A percentile compares a stretch with the other conserved stretches of the same genome.
Conservation (phyloP, 2,797 vertebrate species). For the Pipistrellus nathusii region DNA sequence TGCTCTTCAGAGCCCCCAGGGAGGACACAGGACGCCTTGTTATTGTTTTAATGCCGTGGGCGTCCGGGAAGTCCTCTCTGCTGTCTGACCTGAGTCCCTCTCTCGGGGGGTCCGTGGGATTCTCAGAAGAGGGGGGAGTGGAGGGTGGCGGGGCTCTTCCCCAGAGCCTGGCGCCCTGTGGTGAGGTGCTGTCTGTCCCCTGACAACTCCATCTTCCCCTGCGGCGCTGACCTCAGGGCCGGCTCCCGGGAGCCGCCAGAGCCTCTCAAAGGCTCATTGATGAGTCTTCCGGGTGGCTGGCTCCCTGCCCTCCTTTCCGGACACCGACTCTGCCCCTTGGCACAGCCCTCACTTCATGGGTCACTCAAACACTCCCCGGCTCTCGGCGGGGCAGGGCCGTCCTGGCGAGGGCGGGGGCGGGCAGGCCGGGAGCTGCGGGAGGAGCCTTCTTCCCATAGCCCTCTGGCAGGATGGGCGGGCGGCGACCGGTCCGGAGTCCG, state of each 20-base stretch:
- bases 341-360: not conserved
- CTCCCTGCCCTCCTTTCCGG: not conserved
- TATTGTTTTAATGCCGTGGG: not conserved
- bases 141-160: not conserved
- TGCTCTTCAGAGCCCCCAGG: not conserved
- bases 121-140: not conserved
- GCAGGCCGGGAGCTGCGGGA: not conserved
- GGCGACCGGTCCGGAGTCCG: not conserved
- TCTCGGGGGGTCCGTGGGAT: not conserved
- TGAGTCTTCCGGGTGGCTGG: not conserved
- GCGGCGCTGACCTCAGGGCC: not conserved
- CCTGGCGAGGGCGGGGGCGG: not conserved
- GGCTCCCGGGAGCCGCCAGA: not conserved
- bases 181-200: not conserved
- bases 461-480: not conserved
- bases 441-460: not conserved
- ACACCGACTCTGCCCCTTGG: not conserved
- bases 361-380: not conserved
- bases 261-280: slow-evolving; percentile 41
- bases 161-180: not conserved
- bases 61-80: slow-evolving; percentile 33
- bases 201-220: not conserved
- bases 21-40: too few relatives aligned
- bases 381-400: not conserved
- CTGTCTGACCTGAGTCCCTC: not conserved